Evolutionary conservation across 2,113 vertebrate genomes (phyloP).

Genomic region (Tyrannus savana): DNA sequence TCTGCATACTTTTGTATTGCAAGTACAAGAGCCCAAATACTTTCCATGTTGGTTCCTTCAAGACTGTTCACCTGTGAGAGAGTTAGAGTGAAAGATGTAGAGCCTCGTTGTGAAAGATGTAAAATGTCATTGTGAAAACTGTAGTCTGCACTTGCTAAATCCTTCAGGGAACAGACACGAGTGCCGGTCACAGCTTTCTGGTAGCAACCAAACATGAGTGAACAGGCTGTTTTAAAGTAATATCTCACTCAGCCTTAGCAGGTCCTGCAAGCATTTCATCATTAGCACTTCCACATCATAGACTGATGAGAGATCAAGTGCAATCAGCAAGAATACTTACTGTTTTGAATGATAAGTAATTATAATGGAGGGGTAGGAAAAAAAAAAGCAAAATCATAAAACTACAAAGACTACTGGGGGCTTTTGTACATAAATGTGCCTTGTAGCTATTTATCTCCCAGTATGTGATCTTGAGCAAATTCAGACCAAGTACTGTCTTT

Average conservation of each 20-base stretch:
- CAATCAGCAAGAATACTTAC: neutral
- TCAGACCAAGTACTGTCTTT: neutral
- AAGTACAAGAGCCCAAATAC: neutral
- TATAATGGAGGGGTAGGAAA: neutral
- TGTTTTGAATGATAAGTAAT: neutral
- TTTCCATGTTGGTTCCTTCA: neutral
- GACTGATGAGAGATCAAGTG: neutral
- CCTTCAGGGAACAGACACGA: neutral
- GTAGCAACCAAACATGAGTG: neutral
- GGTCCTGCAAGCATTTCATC: neutral
- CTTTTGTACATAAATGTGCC: neutral
- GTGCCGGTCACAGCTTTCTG: neutral
- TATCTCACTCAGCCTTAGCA: neutral
- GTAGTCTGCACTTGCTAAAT: neutral
- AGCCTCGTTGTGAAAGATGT: neutral
- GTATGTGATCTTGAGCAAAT: slow-evolving; percentile 3
- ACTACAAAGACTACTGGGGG: neutral
- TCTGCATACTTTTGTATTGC: neutral
- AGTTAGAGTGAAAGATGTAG: neutral
- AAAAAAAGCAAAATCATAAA: neutral
- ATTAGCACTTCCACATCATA: neutral
- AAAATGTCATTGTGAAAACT: neutral
- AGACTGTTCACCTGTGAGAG: neutral
- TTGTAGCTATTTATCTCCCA: neutral
- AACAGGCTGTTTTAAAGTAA: neutral